Evolutionary conservation across 1,140 invertebrate genomes (phyloP).

Genomic region (Pachypeltis micranthus): DNA sequence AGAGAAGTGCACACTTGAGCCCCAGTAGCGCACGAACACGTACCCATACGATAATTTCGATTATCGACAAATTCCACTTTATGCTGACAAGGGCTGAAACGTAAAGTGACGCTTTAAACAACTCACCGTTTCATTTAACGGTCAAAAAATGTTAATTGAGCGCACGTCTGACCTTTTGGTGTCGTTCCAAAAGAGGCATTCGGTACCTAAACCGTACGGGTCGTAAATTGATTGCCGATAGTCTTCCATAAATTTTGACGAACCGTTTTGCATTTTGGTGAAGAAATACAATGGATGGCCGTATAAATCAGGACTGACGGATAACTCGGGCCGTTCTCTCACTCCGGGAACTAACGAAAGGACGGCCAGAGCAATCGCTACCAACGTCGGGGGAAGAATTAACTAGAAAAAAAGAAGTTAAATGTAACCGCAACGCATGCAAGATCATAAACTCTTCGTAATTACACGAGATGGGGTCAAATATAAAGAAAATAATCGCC

Average conservation of each 20-base stretch:
- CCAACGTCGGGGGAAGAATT: constrained; percentile 28
- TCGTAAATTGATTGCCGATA: neutral
- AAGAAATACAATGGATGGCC: neutral
- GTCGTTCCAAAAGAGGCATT: neutral
- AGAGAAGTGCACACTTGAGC: constrained; percentile 25
- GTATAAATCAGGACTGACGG: constrained; percentile 20
- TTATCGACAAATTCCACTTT: neutral
- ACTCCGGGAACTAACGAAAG: constrained; percentile 23
- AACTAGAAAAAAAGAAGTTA: neutral
- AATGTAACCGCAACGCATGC: no score
- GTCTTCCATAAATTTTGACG: neutral
- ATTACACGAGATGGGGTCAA: no score
- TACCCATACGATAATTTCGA: neutral
- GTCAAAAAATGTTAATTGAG: neutral
- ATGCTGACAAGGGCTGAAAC: neutral
- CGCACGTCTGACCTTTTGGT: neutral
- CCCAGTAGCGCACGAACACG: constrained; percentile 27
- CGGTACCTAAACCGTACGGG: neutral
- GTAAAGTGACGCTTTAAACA: neutral
- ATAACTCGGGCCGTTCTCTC: constrained; percentile 22
- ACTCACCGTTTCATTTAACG: neutral
- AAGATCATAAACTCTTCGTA: no score
- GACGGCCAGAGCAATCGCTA: constrained; percentile 18
- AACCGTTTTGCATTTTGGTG: neutral
- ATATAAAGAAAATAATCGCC: no score